Evolutionary conservation across 2,797 vertebrate genomes (phyloP).

Genomic region (Centroberyx gerrardi): DNA sequence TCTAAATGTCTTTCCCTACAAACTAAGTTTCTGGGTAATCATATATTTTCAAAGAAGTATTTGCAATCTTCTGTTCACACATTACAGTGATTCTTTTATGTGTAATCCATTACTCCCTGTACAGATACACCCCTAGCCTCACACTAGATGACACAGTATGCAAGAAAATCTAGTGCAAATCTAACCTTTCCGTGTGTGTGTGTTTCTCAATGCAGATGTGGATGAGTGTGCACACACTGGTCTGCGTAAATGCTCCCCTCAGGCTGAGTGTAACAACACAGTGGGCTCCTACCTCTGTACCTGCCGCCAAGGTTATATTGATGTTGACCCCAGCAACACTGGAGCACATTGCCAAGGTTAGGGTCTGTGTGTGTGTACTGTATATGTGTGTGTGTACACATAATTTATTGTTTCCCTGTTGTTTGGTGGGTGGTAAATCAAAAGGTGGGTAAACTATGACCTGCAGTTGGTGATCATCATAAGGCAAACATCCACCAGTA

Average conservation of each 20-base stretch:
- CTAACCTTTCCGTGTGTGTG: not conserved
- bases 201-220: slow-evolving; percentile 72
- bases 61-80: too few species aligned
- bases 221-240: slow-evolving; percentile 77
- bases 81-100: too few species aligned
- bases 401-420: too few species aligned
- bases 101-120: too few species aligned
- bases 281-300: slow-evolving; percentile 78
- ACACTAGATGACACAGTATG: not conserved
- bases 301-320: slow-evolving; percentile 71
- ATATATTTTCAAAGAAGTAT: too few species aligned
- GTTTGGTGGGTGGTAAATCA: too few species aligned
- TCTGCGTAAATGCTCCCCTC: slow-evolving; percentile 74
- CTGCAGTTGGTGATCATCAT: too few species aligned
- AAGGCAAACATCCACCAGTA: too few species aligned
- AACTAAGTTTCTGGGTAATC: too few species aligned
- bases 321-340: slow-evolving; percentile 62
- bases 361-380: slow-evolving; percentile 15
- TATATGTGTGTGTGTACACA: slow-evolving; percentile 5
- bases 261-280: slow-evolving; percentile 78
- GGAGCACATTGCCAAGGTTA: slow-evolving; percentile 77
- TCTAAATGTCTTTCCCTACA: too few species aligned
- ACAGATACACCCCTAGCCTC: not conserved
- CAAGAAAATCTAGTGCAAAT: not conserved
- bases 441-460: too few species aligned